Evolutionary conservation across 2,888 invertebrate genomes (phyloP).

Genomic region (Acanthosepion esculentum): DNA sequence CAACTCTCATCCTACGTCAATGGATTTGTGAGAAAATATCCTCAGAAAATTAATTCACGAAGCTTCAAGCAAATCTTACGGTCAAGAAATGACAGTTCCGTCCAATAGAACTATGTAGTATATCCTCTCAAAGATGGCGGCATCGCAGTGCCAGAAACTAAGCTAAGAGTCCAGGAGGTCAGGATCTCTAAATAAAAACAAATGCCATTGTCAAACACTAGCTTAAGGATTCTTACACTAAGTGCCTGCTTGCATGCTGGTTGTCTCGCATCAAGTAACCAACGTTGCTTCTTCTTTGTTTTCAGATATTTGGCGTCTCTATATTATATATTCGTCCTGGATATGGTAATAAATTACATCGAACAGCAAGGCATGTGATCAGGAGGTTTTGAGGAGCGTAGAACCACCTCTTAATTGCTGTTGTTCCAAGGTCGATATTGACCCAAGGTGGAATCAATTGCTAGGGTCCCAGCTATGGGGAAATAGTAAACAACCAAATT

Average conservation of each 20-base stretch:
- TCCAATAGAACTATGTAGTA: neutral
- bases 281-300: neutral
- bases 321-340: no score
- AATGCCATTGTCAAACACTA: neutral
- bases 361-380: no score
- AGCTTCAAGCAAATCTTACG: neutral
- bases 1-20: neutral
- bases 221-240: neutral
- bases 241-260: neutral
- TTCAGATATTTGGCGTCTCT: no score
- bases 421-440: no score
- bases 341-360: no score
- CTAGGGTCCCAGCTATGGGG: no score
- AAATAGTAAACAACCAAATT: no score
- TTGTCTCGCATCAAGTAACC: neutral
- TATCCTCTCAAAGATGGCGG: neutral
- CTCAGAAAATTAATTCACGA: neutral
- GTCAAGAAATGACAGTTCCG: neutral
- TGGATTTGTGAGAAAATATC: neutral
- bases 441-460: no score
- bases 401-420: no score
- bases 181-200: neutral
- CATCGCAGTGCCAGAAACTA: neutral
- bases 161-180: neutral
- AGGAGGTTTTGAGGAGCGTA: no score